Evolutionary conservation across 2,888 invertebrate genomes (phyloP).

Genomic region (Cristatella mucedo): DNA sequence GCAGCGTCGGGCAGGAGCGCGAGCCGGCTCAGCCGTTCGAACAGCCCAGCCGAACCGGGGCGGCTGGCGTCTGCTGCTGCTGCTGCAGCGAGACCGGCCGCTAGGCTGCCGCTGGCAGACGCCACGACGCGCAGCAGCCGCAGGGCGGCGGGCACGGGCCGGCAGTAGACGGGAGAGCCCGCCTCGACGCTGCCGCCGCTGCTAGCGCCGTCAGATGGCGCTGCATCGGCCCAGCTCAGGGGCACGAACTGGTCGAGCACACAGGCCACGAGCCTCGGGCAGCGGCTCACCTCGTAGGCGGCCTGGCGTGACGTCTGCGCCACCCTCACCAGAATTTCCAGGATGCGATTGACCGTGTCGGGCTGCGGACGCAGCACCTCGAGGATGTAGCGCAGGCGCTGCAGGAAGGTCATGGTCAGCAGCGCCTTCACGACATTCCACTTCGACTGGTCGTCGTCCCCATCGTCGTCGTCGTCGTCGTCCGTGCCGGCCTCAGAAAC

Average conservation of each 20-base stretch:
- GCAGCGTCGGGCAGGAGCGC: too few species aligned
- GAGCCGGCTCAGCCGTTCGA: too few species aligned
- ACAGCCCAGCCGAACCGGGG: too few species aligned
- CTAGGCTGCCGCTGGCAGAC: conserved; percentile 46
- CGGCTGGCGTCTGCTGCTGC: too few species aligned
- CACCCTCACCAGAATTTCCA: conserved; percentile 63
- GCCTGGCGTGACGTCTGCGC: conserved; percentile 58
- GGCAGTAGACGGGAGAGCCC: conserved; percentile 47
- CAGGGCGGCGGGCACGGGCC: conserved; percentile 53
- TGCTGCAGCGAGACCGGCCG: conserved; percentile 43
- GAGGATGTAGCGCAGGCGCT: conserved; percentile 61
- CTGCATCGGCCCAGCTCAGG: conserved; percentile 21
- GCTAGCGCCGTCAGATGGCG: too few species aligned
- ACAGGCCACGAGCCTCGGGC: conserved; percentile 48
- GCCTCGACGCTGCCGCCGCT: too few species aligned
- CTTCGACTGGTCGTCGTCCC: conserved; percentile 40
- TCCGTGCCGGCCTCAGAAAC: conserved; percentile 14
- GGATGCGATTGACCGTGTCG: conserved; percentile 53
- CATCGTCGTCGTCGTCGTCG: conserved; percentile 19
- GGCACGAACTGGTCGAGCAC: conserved; percentile 37
- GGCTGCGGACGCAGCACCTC: conserved; percentile 53
- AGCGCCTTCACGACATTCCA: conserved; percentile 22
- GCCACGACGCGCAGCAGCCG: conserved; percentile 57
- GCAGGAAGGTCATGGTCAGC: conserved; percentile 48
- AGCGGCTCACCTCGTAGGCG: conserved; percentile 38